These are phyloP conservation scores for Apogon hyalosoma DNA, from an alignment of 2,797 vertebrate species.

Conservation along the genomic window DNA sequence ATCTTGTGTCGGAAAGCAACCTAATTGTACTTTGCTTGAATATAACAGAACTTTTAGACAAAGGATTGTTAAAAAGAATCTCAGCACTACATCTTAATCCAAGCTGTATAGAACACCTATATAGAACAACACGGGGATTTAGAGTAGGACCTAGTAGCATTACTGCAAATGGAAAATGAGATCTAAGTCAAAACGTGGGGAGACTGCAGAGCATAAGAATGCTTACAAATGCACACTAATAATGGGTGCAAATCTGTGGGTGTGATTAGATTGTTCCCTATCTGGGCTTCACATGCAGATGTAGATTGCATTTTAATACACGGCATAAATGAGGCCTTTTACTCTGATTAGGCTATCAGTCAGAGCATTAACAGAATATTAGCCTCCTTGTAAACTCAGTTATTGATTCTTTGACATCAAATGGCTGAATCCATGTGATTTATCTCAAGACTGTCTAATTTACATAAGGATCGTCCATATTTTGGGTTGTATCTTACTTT, in stretches of 20 bases:
- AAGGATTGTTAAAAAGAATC: constrained; percentile 21
- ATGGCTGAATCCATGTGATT: constrained; percentile 27
- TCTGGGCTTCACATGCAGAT: constrained; percentile 45
- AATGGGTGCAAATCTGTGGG: constrained; percentile 54
- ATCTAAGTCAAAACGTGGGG: constrained; percentile 47
- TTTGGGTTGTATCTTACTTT: constrained; percentile 23
- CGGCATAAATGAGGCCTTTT: constrained; percentile 43
- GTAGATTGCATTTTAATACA: constrained; percentile 57
- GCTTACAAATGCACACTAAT: constrained; percentile 44
- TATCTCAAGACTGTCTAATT: constrained; percentile 18
- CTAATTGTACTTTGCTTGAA: constrained; percentile 34
- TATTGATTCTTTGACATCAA: constrained; percentile 49
- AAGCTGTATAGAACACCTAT: constrained; percentile 23
- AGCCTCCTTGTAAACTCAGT: constrained; percentile 33
- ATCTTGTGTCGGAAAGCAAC: constrained; percentile 47
- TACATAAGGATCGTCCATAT: background rate
- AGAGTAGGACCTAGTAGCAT: constrained; percentile 39
- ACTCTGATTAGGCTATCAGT: constrained; percentile 47
- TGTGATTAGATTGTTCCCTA: constrained; percentile 66
- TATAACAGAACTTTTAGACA: constrained; percentile 28
- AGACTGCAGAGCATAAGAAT: constrained; percentile 39
- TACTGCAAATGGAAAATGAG: constrained; percentile 57
- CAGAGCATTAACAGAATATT: constrained; percentile 46
- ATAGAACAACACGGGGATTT: constrained; percentile 54
- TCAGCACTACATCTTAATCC: constrained; percentile 47